Evolutionary conservation across 2,113 vertebrate genomes (phyloP), one percentile per base, ranked within the genome.

Genomic region (Diadophis punctatus): DNA sequence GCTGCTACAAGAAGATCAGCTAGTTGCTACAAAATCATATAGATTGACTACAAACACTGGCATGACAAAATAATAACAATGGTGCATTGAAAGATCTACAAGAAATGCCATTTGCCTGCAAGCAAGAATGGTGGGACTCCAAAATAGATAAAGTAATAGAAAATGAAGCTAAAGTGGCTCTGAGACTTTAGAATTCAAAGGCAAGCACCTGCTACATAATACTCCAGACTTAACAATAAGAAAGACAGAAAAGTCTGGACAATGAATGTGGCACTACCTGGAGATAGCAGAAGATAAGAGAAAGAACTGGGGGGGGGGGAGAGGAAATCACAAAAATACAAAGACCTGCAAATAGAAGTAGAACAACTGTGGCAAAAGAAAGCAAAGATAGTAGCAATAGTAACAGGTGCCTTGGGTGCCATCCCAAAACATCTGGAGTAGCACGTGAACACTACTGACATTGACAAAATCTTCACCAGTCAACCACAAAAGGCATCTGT

Each of bases 271-370:
- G 63, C 12, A 68, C 12, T 68, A 68, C 4, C 63, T n/a, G 63
- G 63, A n/a, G 63, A 68, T 1, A 68, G 30, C 30, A n/a, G 30
- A 68, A n/a, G 0, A 63, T 4, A 63, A 63, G 5, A 68, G 63
- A 68, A 68, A 68, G 12, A n/a, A 68, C 27, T 63, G 1, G 1
- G 4, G 4, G 0, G 0, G 0, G 10, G 10, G 2, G 1, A 3
- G 1, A 12, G n/a, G n/a, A n/a, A n/a, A 16, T n/a, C 4, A 68
- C 27, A 63, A 63, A 30, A 63, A n/a, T 63, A 5, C 60, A 4
- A 63, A 63, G 11, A 63, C 30, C 63, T 16, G 30, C 30, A 68
- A 68, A 68, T n/a, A 68, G 60, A 60, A 30, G 58, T 30, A 60
- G 60, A 63, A n/a, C 2, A 4, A 63, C 27, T 63, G 27, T 63